Evolutionary conservation across 2,888 invertebrate genomes (phyloP), one percentile per base, ranked within the genome.

Genomic region (Ceramica pisi): DNA sequence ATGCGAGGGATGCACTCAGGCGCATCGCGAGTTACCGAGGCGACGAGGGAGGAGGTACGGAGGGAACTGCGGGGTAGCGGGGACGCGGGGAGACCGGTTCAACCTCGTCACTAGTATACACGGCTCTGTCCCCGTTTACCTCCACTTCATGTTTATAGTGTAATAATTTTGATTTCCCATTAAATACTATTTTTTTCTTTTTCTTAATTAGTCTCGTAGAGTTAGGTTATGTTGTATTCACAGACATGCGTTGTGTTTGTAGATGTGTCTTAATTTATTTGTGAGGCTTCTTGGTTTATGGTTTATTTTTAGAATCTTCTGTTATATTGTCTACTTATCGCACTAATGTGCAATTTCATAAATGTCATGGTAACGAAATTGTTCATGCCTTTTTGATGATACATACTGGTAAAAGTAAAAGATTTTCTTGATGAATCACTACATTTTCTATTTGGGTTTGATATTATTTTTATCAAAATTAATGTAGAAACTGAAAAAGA

Each of bases 81-180:
- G 72, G 67, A 83, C 63, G 85, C 84, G 80, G 86, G 76, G 69
- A 78, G 87, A 92, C 92, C 93, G 93, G 93, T 93, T 89, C 84
- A 86, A 86, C 90, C 87, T 90, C 91, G 87, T 86, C 90, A 90
- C 90, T 90, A 85, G 85, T 88, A 87, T 89, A 89, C 89, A 85
- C 87, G 86, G 85, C 85, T 86, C 82, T 94, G 93, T 91, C 92
- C 93, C 88, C 92, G 89, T 94, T 94, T 90, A 85, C 91, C 91
- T 92, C 90, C 90, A 89, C 84, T 86, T 81, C 71, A 79, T 89
- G 84, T 87, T 87, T 88, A 86, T 83, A 85, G 79, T 85, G 75
- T 84, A 80, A 80, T 83, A 70, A 71, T 75, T 76, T 71, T 67
- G 81, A 81, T 87, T 80, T 82, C 74, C 53, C 66, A 74, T 46